Base-by-base conservation (phyloP, 2,888 invertebrate genomes). In the Protodeltote pygarga region DNA sequence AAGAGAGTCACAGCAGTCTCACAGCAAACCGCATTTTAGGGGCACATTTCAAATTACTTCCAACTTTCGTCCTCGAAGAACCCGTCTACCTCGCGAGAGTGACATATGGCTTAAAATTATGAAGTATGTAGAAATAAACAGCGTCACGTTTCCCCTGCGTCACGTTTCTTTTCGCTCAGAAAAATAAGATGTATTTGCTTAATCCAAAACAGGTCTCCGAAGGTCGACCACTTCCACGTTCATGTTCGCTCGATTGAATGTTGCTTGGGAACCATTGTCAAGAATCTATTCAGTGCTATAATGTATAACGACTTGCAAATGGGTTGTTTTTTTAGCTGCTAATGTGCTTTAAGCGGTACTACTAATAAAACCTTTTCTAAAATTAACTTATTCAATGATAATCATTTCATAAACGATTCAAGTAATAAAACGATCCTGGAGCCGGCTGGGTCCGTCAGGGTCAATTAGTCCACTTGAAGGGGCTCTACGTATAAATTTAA, bases 181-280 rank as follows among this genome's bases (percentile, higher is more conserved):
- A 79, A 77, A 83, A 79, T 73, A 52, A 51, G 62, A 76, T 79
- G 75, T 75, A 75, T 79, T 81, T 79, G 77, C 77, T 72, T 63
- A 75, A 73, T 66, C 77, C 79, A 60, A 81, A 86, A 83, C 85
- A 71, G 80, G 85, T 75, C 69, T 31, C 44, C 70, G 84, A 88
- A 88, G 88, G 88, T 77, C 87, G 70, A 54, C 81, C 66, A 61
- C 78, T 78, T 69, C 61, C 59, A 49, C 49, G 38, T 41, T 52
- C 50, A 39, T 51, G 44, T 50, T 60, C 34, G 35, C 44, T 39
- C 42, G 39, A 49, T 38, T 42, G 39, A 57, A 50, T 45, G 32
- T 44, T 54, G 47, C 51, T 42, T 47, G 31, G 52, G 38, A 48
- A 46, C 48, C 20, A 34, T 49, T 58, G 39, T 58, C 52, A 57